Percentiles rank a stretch among this genome's conserved stretches.
phyloP scores from a whole-genome alignment of 2,113 vertebrate species.

The Sinocyclocheilus anshuiensis region DNA sequence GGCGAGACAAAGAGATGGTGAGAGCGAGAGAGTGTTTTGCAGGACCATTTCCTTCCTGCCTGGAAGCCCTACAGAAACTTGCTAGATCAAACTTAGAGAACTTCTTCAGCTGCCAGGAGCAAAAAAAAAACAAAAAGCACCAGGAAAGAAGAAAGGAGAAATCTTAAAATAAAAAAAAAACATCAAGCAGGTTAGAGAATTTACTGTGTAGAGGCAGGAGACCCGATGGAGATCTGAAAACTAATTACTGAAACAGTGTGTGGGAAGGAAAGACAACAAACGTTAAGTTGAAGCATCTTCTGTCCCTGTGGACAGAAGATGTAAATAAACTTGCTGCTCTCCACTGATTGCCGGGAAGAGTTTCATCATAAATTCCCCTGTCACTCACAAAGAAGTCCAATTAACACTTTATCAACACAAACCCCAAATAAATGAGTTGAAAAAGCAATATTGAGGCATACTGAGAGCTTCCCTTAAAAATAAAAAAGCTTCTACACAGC shows the following conservation, averaged over 20 bases:
- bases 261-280: conserved; percentile 51
- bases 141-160: conserved; percentile 38
- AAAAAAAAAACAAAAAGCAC: conserved; percentile 55
- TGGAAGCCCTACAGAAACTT: conserved; percentile 72
- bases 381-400: conserved; percentile 31
- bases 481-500: neutral
- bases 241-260: conserved; percentile 63
- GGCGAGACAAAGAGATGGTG: neutral
- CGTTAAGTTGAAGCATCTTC: conserved; percentile 57
- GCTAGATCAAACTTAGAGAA: conserved; percentile 73
- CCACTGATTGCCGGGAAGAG: conserved; percentile 6
- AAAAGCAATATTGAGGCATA: neutral
- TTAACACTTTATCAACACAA: conserved; percentile 26
- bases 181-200: conserved; percentile 31
- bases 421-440: neutral
- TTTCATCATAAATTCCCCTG: conserved; percentile 37
- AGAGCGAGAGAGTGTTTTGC: conserved; percentile 59
- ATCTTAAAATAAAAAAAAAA: conserved; percentile 39
- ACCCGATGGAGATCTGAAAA: conserved; percentile 58
- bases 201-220: conserved; percentile 59
- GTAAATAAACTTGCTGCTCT: conserved; percentile 50
- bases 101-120: conserved; percentile 74
- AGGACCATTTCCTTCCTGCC: conserved; percentile 80
- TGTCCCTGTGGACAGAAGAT: conserved; percentile 67
- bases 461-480: neutral